A percentile compares a stretch with the other conserved stretches of the same genome.
Evolutionary conservation across 2,888 invertebrate species (phyloP).

Genomic region (Chalcosyrphus nemorum): DNA sequence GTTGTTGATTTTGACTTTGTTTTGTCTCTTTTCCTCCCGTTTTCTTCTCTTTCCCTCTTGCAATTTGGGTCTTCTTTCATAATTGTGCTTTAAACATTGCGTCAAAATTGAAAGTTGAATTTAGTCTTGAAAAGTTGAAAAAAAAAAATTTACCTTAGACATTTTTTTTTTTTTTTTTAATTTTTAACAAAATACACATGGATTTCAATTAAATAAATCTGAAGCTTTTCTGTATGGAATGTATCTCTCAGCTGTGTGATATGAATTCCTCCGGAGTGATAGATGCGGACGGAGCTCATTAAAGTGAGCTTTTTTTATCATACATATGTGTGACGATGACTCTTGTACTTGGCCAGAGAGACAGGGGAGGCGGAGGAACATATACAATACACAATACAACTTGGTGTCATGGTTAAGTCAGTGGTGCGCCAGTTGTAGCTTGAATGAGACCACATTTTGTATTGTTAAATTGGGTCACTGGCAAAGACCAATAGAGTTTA

Average conservation of each 20-base stretch:
- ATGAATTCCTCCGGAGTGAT: background rate
- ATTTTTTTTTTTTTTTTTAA: slow-evolving; percentile 17
- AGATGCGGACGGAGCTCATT: background rate
- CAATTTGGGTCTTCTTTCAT: slow-evolving; percentile 26
- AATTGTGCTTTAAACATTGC: slow-evolving; percentile 45
- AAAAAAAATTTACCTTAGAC: slow-evolving; percentile 19
- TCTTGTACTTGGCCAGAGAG: background rate
- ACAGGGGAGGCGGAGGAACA: no score
- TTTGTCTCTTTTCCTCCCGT: slow-evolving; percentile 7
- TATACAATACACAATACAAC: slow-evolving; percentile 1
- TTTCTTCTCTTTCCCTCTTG: background rate
- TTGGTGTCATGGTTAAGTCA: slow-evolving; percentile 57
- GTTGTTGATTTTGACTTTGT: slow-evolving; percentile 65
- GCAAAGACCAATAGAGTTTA: slow-evolving; percentile 33
- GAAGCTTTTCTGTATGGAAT: slow-evolving; percentile 30
- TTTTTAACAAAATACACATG: slow-evolving; percentile 4
- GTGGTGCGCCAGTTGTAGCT: slow-evolving; percentile 48
- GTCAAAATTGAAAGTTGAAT: slow-evolving; percentile 67
- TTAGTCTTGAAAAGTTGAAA: slow-evolving; percentile 29
- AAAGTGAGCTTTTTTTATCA: slow-evolving; percentile 13
- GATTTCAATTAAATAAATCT: slow-evolving; percentile 10
- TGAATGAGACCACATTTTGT: slow-evolving; percentile 45
- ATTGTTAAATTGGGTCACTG: slow-evolving; percentile 44
- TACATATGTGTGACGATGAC: background rate
- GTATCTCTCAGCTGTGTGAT: background rate